Base-by-base conservation (phyloP, 2,797 vertebrate genomes). In the Acridotheres tristis region DNA sequence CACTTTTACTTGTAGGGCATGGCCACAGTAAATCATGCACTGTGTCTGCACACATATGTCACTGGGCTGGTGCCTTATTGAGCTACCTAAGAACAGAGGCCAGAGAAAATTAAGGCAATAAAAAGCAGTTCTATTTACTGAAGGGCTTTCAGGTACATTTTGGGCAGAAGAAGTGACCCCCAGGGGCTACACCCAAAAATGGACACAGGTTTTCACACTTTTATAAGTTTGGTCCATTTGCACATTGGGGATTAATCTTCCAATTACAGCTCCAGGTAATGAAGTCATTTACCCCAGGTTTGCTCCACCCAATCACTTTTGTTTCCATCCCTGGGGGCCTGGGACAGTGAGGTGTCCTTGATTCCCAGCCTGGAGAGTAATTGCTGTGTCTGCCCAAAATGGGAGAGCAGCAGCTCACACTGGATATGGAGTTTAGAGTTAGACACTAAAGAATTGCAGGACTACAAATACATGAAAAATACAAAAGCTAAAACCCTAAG, bases 1-100 rank as follows among this genome's bases (percentile, higher is more conserved):
- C 85, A 59, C 66, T 89, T 81, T 59, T 63, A 75, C 75, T 65
- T 25, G 50, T 40, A 89, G 82, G 85, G 51, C 82, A 85, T 8
- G 68, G 38, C 63, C 53, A 22, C 17, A 40, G 17, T 76, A 55
- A 89, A 89, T 87, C 78, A 51, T 5, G 30, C 21, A 3, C 71
- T 25, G 13, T 32, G 58, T 42, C 62, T 61, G 58, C 63, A 55
- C 38, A n/a, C 36, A 15, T 8, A 8, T 48, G 74, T 59, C 76
- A 27, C 13, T 9, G 58, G 62, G 32, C 26, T 30, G 32, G 10
- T 54, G 50, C 75, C 21, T 78, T 47, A 26, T 13, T 5, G 3
- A 17, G 22, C 29, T 55, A 17, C 76, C 43, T 36, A 17, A 32
- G 32, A 66, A 13, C 22, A 66, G 51, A 55, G n/a, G 17, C 21